Evolutionary conservation across 2,797 vertebrate species (phyloP), one percentile per base, ranked within the genome.

Genomic region (Rhadinocentrus ornatus): DNA sequence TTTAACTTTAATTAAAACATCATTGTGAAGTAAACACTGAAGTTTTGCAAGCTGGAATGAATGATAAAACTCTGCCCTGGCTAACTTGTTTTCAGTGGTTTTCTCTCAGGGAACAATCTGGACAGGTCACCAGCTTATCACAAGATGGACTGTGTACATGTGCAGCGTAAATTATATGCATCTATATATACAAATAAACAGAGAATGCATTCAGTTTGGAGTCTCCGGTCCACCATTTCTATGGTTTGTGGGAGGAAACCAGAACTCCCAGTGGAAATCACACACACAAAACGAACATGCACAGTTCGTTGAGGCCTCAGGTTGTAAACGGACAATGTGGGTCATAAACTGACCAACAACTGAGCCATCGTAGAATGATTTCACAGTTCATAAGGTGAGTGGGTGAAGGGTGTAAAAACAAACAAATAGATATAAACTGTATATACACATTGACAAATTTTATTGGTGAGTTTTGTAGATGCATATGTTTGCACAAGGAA

Each of bases 401-500:
- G 26, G 55, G 24, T 27, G 50, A 62, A 71, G 10, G 71, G 55
- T 32, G 12, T 41, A 24, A 7, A 44, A 3, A 15, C 34, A 3
- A 20, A 60, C 60, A 67, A 62, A 13, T 22, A 70, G 59, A 56
- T 24, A 15, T 0, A 54, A 35, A 11, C 26, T 56, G 18, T 3
- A 44, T 18, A 20, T 8, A 44, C 16, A 20, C 41, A 44, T 44
- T 46, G 77, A 62, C 24, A 34, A 59, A 54, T 85, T 63, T 69
- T 59, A 67, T 77, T 71, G 68, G 73, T 73, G 58, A 73, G 48
- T 71, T 86, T 73, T 73, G 69, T 82, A 76, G 78, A 67, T 58
- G 54, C 34, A 71, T 59, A 81, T 85, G 83, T 90, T 88, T 89
- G 66, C 74, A 73, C 71, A 78, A 64, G 79, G 58, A 75, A 44